phyloP scores from a whole-genome alignment of 2,797 vertebrate species.

The Poecilia wingei region DNA sequence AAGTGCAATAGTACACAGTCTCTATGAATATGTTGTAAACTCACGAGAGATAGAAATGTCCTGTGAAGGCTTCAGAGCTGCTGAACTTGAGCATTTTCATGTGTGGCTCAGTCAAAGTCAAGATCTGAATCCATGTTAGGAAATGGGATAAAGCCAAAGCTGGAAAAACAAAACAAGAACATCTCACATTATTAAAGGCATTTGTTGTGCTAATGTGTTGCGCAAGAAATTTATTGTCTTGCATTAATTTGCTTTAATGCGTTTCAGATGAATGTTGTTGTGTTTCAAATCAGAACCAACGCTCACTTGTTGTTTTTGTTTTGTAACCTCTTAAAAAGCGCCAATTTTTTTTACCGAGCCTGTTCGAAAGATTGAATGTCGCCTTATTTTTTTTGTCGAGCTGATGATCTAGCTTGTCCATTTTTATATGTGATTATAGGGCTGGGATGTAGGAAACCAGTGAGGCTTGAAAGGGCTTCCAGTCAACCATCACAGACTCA shows the following conservation, averaged over 20 bases:
- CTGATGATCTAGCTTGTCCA: constrained; percentile 1
- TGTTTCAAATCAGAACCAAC: constrained; percentile 10
- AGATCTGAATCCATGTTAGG: neutral
- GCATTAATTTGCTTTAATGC: constrained; percentile 11
- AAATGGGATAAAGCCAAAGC: neutral
- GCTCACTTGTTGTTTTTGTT: neutral
- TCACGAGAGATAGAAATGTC: neutral
- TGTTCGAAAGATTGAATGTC: neutral
- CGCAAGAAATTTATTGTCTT: constrained; percentile 35
- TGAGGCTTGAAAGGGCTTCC: constrained; percentile 60
- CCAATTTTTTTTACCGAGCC: neutral
- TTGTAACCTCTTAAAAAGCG: neutral
- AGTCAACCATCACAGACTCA: constrained; percentile 61
- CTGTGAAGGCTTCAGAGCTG: neutral
- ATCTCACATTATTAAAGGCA: too few relatives aligned
- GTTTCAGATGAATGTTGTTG: constrained; percentile 23
- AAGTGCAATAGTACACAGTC: neutral
- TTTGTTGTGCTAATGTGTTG: constrained; percentile 47
- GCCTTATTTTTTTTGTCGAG: neutral
- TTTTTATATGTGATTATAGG: constrained; percentile 45
- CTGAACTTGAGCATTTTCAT: neutral
- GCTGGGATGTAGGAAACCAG: constrained; percentile 45
- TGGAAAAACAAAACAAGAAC: too few relatives aligned
- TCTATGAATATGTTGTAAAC: neutral
- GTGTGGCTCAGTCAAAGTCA: neutral